phyloP scores from a whole-genome alignment of 2,888 invertebrate species.

The Hirtodrosophila alboralis region DNA sequence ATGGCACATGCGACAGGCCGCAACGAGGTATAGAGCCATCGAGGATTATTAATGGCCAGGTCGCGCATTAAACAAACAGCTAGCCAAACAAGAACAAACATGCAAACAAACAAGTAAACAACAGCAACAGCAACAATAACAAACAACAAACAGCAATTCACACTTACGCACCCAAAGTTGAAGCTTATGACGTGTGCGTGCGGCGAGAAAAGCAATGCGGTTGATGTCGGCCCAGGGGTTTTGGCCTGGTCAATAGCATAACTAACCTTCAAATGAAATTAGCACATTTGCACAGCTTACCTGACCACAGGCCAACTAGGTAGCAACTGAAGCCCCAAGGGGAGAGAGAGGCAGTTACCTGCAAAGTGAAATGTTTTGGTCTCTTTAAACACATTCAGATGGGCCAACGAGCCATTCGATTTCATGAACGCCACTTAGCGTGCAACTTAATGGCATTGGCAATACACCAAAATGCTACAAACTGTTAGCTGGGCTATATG shows the following conservation, averaged over 20 bases:
- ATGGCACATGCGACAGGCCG: constrained; percentile 34
- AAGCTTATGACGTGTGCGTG: constrained; percentile 68
- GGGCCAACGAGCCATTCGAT: constrained; percentile 69
- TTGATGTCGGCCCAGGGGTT: constrained; percentile 22
- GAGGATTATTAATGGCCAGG: constrained; percentile 68
- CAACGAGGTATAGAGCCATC: constrained; percentile 47
- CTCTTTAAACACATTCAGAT: constrained; percentile 74
- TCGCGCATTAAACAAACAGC: constrained; percentile 72
- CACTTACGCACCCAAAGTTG: constrained; percentile 77
- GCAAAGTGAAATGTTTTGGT: constrained; percentile 74
- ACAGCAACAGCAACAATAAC: constrained; percentile 29
- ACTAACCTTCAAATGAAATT: constrained; percentile 79
- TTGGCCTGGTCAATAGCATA: constrained; percentile 71
- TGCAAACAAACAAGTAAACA: constrained; percentile 47
- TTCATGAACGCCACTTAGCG: constrained; percentile 78
- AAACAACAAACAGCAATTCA: constrained; percentile 71
- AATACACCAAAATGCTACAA: constrained; percentile 20
- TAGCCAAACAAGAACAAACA: constrained; percentile 58
- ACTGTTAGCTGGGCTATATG: constrained; percentile 47
- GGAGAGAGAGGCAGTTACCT: constrained; percentile 18
- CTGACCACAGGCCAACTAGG: constrained; percentile 60
- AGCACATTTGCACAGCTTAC: constrained; percentile 77
- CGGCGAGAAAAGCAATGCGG: constrained; percentile 13
- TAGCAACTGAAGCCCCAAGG: constrained; percentile 3
- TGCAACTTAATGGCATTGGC: constrained; percentile 58